phyloP scores from a whole-genome alignment of 2,888 invertebrate genomes.

The Nipponacmea schrenckii region DNA sequence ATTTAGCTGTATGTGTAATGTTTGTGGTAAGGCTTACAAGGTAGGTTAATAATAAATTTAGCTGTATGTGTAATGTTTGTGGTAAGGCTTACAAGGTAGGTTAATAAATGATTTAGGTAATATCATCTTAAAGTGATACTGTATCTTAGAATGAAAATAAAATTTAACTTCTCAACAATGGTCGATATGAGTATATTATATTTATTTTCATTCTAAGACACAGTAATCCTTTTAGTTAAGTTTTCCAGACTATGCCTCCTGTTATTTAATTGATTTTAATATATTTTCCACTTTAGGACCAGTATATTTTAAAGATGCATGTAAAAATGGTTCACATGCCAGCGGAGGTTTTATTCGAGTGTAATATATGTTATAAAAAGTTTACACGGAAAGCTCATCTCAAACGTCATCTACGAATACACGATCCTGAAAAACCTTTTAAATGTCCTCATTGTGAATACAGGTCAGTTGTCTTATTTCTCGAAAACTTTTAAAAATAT shows the following conservation, averaged over 20 bases:
- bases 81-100: slow-evolving; percentile 64
- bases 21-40: too few relatives aligned
- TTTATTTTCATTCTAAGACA: too few relatives aligned
- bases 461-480: slow-evolving; percentile 60
- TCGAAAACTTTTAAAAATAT: too few relatives aligned
- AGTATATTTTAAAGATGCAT: slow-evolving; percentile 69
- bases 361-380: slow-evolving; percentile 65
- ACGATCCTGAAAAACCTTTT: slow-evolving; percentile 67
- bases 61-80: not conserved
- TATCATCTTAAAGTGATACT: not conserved
- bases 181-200: too few relatives aligned
- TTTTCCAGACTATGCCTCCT: not conserved
- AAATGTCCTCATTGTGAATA: slow-evolving; percentile 68
- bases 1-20: too few relatives aligned
- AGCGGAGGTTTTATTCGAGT: slow-evolving; percentile 67
- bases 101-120: too few relatives aligned
- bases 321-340: slow-evolving; percentile 69
- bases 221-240: not conserved
- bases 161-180: too few relatives aligned
- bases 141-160: too few relatives aligned
- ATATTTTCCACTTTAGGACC: slow-evolving; percentile 60
- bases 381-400: slow-evolving; percentile 68
- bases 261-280: too few relatives aligned
- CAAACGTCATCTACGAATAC: slow-evolving; percentile 67
- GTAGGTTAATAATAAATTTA: too few relatives aligned